Base-by-base conservation (phyloP, 2,797 vertebrate species). In the Acrossocheilus fasciatus region DNA sequence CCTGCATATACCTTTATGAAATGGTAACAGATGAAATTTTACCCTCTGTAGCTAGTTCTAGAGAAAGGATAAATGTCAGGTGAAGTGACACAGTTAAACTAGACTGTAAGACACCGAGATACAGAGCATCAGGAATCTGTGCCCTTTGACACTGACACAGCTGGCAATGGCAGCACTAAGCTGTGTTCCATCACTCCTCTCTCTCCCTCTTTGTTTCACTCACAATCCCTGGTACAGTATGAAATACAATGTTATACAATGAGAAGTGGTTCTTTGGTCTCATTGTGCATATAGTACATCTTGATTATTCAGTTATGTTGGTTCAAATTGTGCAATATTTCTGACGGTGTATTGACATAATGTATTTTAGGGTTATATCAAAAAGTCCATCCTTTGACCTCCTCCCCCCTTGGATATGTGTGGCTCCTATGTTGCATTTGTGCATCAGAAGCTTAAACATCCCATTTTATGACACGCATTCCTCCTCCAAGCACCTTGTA, bases 81-180 rank as follows among this genome's bases (percentile, higher is more conserved):
- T 77, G 10, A 84, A 68, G 14, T 54, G 20, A 18, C 17, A 30
- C 41, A 79, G 50, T 76, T 73, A 45, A 59, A 43, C 52, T 79
- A 47, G 83, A 76, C 79, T 47, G 23, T 11, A 57, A 59, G 39
- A 34, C 73, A 43, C 59, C 0, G 2, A 77, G 62, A 54, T 77
- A 77, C 83, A 20, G 47, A 84, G 74, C 74, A 54, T 84, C n/a
- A 87, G 72, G 85, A 85, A 85, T 85, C 87, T 86, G 17, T 68
- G 54, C 62, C 79, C 75, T 87, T 89, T 88, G 83, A 72, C 83
- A 69, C 26, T 41, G 84, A 83, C 87, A 85, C 91, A 91, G 91
- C 89, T 91, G 88, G 88, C 64, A 62, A 73, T 90, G 91, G 84
- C 89, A 90, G 86, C 59, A 73, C 41, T 62, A 69, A 82, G 23